A percentile compares a stretch with the other conserved stretches of the same genome.
These are phyloP conservation scores for Rallus crepitans DNA, from an alignment of 2,797 vertebrate species.

Conservation along the genomic window DNA sequence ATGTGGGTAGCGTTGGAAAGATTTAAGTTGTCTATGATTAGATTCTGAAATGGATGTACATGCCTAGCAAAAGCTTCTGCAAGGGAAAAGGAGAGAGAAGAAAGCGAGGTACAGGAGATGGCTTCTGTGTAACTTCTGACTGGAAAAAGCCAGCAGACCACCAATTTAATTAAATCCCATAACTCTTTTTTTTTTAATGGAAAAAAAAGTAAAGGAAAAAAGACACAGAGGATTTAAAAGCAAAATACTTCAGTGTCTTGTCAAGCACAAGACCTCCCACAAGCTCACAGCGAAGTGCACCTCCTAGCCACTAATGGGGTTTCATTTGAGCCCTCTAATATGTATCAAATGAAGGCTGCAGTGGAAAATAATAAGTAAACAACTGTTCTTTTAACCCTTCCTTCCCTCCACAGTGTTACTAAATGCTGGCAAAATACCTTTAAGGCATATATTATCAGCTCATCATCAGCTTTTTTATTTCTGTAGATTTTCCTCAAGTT, in stretches of 20 bases:
- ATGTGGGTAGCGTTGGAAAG: slow-evolving; percentile 29
- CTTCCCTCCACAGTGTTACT: slow-evolving; percentile 5
- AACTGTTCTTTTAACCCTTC: neutral
- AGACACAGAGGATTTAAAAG: slow-evolving; percentile 26
- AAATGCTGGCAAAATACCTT: slow-evolving; percentile 40
- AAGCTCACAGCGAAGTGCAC: neutral
- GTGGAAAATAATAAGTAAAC: slow-evolving; percentile 51
- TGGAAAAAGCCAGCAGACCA: slow-evolving; percentile 34
- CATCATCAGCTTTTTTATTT: slow-evolving; percentile 49
- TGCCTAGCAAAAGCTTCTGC: slow-evolving; percentile 12
- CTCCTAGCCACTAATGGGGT: neutral
- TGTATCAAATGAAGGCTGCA: neutral
- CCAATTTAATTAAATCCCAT: slow-evolving; percentile 36
- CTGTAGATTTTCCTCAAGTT: slow-evolving; percentile 11
- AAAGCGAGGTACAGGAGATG: neutral
- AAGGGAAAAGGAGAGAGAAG: neutral
- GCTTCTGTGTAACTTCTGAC: neutral
- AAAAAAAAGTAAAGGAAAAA: neutral
- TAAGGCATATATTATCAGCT: neutral
- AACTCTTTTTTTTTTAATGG: neutral
- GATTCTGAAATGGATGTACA: slow-evolving; percentile 44
- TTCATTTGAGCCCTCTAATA: neutral
- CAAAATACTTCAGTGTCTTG: slow-evolving; percentile 42
- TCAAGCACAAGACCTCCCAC: slow-evolving; percentile 28
- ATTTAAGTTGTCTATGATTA: slow-evolving; percentile 65